Percentiles rank a stretch among this genome's conserved stretches.
Conservation (phyloP, 92 coral and sea anemone species). For the Palythoa grandiflora region DNA sequence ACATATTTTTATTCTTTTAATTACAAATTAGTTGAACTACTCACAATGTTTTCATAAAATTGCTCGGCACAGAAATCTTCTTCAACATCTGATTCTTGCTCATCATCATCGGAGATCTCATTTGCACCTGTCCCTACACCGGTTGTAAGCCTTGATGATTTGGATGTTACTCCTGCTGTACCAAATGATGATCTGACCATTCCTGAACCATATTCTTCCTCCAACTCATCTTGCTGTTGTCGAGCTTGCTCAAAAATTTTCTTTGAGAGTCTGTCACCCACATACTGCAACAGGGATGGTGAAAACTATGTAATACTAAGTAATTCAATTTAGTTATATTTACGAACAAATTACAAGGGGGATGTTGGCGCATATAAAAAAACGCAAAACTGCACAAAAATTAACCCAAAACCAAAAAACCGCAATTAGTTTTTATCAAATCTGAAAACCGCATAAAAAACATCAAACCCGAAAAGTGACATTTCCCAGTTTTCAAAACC, state of each 20-base stretch:
- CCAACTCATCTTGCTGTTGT: conserved; percentile 94
- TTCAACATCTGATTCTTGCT: conserved; percentile 52
- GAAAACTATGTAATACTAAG: not conserved
- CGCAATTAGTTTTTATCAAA: too few species aligned
- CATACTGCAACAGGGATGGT: conserved; percentile 62
- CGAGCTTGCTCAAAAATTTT: conserved; percentile 95
- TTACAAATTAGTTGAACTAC: conserved; percentile 5
- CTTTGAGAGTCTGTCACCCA: conserved; percentile 91
- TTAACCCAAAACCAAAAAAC: too few species aligned
- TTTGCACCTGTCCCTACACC: conserved; percentile 60
- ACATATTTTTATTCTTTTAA: not conserved
- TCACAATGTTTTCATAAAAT: conserved; percentile 94
- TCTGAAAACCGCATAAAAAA: too few species aligned
- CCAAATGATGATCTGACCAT: not conserved
- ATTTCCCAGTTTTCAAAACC: too few species aligned
- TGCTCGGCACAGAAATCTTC: conserved; percentile 69
- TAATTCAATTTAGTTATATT: too few species aligned
- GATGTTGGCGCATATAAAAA: too few species aligned
- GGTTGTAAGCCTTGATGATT: conserved; percentile 71
- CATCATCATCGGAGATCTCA: conserved; percentile 70
- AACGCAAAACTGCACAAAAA: too few species aligned
- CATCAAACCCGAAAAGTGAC: too few species aligned
- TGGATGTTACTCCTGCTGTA: conserved; percentile 32
- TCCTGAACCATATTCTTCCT: conserved; percentile 77
- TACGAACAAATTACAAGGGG: not conserved